Base-by-base conservation (phyloP, 2,888 invertebrate species). In the Lycophotia porphyrea region DNA sequence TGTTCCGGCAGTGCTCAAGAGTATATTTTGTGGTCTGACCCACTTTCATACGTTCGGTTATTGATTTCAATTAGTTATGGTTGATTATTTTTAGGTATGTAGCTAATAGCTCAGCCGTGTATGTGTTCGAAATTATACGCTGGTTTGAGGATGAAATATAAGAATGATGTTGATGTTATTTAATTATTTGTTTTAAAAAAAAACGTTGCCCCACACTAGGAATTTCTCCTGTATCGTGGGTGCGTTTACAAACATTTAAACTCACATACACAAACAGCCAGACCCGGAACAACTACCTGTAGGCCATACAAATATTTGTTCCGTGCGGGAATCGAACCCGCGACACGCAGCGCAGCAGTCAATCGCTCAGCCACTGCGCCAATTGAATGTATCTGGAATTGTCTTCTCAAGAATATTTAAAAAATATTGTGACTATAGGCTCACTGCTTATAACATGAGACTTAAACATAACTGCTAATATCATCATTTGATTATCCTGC, bases 11-110 rank as follows among this genome's bases (percentile, higher is more conserved):
- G 66, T 71, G 31, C 61, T 74, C 68, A 78, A 76, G 63, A 70
- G 52, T 72, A 67, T 76, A 74, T 76, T 66, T 67, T 84, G 76
- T 42, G 69, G 86, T 69, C 52, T 75, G 84, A 80, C 84, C 80
- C 39, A 87, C 73, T 85, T 84, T 72, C 84, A 42, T 67, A 21
- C 71, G 73, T 76, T 82, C 31, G 75, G 77, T 81, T 84, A 86
- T 80, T 84, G 78, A 85, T 87, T 81, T 24, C 66, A 81, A 86
- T 86, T 87, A 80, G 79, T 68, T 9, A 78, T 84, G 86, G 80
- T 81, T 61, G 55, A 73, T 87, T 73, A 78, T 9, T 21, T 76
- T 71, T 78, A 69, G 58, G 58, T 74, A 76, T 79, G 74, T 58
- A 31, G 67, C 65, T 52, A 63, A 74, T 83, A 61, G 31, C 61